Base-by-base conservation (phyloP, 2,113 vertebrate genomes). In the Oxyura jamaicensis region DNA sequence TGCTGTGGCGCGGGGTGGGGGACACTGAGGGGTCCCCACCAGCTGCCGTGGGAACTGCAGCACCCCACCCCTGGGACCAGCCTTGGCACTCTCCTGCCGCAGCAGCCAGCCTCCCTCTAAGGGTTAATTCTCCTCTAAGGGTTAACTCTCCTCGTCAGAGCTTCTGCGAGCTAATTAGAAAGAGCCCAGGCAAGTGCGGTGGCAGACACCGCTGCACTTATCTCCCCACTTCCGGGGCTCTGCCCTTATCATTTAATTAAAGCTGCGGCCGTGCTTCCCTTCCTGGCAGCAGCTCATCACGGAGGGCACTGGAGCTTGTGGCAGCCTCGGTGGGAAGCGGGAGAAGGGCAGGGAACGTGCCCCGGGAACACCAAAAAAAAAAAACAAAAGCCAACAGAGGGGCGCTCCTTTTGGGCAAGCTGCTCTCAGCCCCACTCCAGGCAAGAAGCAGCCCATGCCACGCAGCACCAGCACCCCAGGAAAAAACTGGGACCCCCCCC, bases 201-300 rank as follows among this genome's bases (percentile, higher is more conserved):
- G 77, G 93, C 91, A 94, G 91, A 80, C 90, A 93, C 79, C 6
- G 1, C 10, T 28, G 93, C 83, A 88, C 91, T 96, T 96, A 96
- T 97, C 96, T 96, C 88, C 72, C 90, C 93, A 97, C 93, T 96
- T 94, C 90, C 89, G 96, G 96, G 96, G 94, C 96, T 97, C 95
- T 93, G 96, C 92, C 97, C 96, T 97, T 97, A 97, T 97, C 97
- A 97, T 96, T 97, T 97, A 97, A 97, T 97, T 97, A 96, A 97
- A 97, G 95, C 93, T 83, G 72, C 94, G 93, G 93, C 63, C 29
- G 6, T 44, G 93, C 91, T 89, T 86, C 91, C 94, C 93, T 42
- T 92, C 91, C 93, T 85, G 92, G 84, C 96, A 97, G 94, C 87
- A 92, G 74, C 96, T 96, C 83, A 97, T 96, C 97, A 96, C 39